These are phyloP conservation scores for Lymantria dispar DNA, from an alignment of 2,888 invertebrate species.

Conservation along the genomic window DNA sequence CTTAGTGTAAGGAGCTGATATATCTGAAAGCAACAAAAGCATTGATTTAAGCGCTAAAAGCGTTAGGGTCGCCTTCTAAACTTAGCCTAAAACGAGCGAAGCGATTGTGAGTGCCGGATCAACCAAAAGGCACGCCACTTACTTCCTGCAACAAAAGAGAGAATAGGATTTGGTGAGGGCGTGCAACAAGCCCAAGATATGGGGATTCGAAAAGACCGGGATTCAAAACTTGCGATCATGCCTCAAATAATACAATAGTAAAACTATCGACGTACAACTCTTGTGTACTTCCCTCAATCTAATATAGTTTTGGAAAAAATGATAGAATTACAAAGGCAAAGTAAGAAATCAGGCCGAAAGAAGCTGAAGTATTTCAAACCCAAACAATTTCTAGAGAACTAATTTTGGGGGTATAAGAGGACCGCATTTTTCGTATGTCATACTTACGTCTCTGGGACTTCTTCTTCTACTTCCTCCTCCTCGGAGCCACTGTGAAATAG, in stretches of 20 bases:
- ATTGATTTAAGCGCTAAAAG: slow-evolving; percentile 67
- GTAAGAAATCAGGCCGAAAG: slow-evolving; percentile 63
- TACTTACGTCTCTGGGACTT: slow-evolving; percentile 90
- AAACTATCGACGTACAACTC: slow-evolving; percentile 36
- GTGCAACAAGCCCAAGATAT: slow-evolving; percentile 68
- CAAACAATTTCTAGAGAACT: slow-evolving; percentile 64
- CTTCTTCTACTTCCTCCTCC: slow-evolving; percentile 90
- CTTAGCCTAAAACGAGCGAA: slow-evolving; percentile 73
- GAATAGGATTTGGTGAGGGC: slow-evolving; percentile 72
- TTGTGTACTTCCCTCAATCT: slow-evolving; percentile 34
- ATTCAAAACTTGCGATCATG: slow-evolving; percentile 58
- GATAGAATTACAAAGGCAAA: slow-evolving; percentile 67
- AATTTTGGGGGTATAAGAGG: slow-evolving; percentile 34
- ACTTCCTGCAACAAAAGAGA: slow-evolving; percentile 83
- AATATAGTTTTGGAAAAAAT: slow-evolving; percentile 45
- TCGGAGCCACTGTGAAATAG: slow-evolving; percentile 82
- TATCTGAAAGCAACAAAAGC: slow-evolving; percentile 71
- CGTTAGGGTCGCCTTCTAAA: slow-evolving; percentile 62
- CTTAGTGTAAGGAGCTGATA: slow-evolving; percentile 36
- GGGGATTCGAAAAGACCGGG: slow-evolving; percentile 52
- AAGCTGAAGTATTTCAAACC: slow-evolving; percentile 70
- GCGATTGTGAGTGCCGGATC: slow-evolving; percentile 74
- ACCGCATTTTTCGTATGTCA: slow-evolving; percentile 14
- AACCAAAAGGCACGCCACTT: slow-evolving; percentile 80
- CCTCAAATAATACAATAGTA: slow-evolving; percentile 44